Conservation (phyloP, 2,113 vertebrate species). For the Diglossa brunneiventris region DNA sequence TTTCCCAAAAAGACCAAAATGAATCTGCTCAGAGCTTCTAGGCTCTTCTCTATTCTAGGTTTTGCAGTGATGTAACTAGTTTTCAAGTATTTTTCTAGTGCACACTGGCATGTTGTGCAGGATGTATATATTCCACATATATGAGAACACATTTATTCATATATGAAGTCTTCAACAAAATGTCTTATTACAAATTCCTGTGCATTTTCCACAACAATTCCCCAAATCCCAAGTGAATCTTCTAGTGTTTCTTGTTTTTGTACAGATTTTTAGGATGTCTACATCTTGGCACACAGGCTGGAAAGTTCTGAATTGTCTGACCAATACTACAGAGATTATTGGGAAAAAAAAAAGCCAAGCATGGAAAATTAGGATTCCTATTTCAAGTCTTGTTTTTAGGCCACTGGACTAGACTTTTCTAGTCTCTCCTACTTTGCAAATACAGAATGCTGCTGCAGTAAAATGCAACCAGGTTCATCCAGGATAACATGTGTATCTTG, state of each 20-base stretch:
- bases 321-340: not conserved
- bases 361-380: not conserved
- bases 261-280: not conserved
- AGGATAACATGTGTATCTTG: not conserved
- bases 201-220: not conserved
- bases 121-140: not conserved
- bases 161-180: not conserved
- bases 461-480: not conserved
- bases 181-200: not conserved
- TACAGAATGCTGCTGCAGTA: not conserved
- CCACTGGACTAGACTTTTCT: not conserved
- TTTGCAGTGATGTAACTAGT: not conserved
- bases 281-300: not conserved
- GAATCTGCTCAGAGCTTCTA: not conserved
- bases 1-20: not conserved
- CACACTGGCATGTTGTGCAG: not conserved
- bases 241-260: not conserved
- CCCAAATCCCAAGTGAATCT: not conserved
- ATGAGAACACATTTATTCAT: not conserved
- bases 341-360: not conserved
- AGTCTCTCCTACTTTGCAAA: not conserved
- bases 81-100: not conserved
- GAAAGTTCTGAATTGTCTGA: not conserved
- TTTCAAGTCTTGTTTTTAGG: not conserved
- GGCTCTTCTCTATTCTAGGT: not conserved